Evolutionary conservation across 2,888 invertebrate species (phyloP), one percentile per base, ranked within the genome.

Genomic region (Apodemia duryi): DNA sequence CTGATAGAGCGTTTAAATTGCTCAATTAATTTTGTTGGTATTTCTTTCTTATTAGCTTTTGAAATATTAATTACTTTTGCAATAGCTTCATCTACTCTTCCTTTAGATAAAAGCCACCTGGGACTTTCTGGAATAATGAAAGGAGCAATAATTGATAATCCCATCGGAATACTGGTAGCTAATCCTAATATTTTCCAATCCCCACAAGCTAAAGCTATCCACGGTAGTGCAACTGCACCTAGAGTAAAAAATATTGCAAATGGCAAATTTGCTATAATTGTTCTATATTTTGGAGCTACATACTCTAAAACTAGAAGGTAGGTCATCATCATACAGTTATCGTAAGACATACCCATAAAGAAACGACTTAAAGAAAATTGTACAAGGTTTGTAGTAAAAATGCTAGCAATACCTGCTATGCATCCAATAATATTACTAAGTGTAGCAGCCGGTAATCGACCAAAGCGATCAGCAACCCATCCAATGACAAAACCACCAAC

Each of bases 251-350:
- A 87, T 38, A 84, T 61, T 0, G 82, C 84, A 61, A 83, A 86
- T 0, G 86, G 77, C 61, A 86, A 65, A 73, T 86, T 87, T 2
- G 83, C 75, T n/a, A 83, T 75, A 2, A 81, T 29, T n/a, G 84
- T 82, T 66, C 88, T 82, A 65, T 88, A 84, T 69, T 81, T 87
- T 2, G 88, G 87, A 21, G 82, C 83, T 2, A 81, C 76, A 68
- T 83, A 87, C 72, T 88, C 88, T 49, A 88, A 69, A 28, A 82
- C 76, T 1, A 87, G 68, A 3, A 88, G 72, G 35, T 86, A 88
- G 0, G 73, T 74, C 84, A 88, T 85, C 75, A 84, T 84, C 82
- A 87, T 82, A 69, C 85, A 87, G 66, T 82, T 85, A 63, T 88
- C 88, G 61, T 84, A 86, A 4, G 84, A 80, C 76, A 87, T 81